Evolutionary conservation across 2,113 vertebrate species (phyloP), one percentile per base, ranked within the genome.

Genomic region (Gambusia affinis): DNA sequence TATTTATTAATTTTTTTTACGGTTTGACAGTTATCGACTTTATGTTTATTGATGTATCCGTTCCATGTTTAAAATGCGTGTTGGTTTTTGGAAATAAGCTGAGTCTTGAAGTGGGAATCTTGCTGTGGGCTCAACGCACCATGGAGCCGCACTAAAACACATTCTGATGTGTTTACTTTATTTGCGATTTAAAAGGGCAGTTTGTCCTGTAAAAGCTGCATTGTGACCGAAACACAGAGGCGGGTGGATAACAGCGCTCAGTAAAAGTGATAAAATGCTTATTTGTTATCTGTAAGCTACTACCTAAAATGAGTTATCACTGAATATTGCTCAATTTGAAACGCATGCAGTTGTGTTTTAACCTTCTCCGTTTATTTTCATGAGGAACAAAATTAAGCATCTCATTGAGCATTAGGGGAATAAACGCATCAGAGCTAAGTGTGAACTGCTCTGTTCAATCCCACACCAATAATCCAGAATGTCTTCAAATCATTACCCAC

Each of bases 1-100:
- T 89, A 87, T 93, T 70, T 90, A 84, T 87, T 83, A 85, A 73
- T 60, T 87, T 75, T 75, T 86, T 75, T 80, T 60, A 66, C 24
- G 82, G 78, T 86, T 71, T 67, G 70, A 73, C 80, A 80, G 77
- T 80, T 70, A 39, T 68, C 11, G 76, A 85, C 80, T 80, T 88
- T 69, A 60, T 85, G 86, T 89, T 85, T 69, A 68, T 64, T 67
- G 78, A 75, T 64, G 70, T 76, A 84, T 72, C 79, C 75, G 63
- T 75, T 78, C 86, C 71, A 30, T 78, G 65, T 85, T 77, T 73
- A 35, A 84, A 87, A 69, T 76, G 69, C 76, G 72, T 76, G 42
- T 31, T 57, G 35, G 14, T 69, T 80, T 73, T 61, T 72, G 37
- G 70, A 62, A 79, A 88, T 78, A 15, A 67, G 76, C 10, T 7